Evolutionary conservation across 2,888 invertebrate species (phyloP).

Genomic region (Chorisops tibialis): DNA sequence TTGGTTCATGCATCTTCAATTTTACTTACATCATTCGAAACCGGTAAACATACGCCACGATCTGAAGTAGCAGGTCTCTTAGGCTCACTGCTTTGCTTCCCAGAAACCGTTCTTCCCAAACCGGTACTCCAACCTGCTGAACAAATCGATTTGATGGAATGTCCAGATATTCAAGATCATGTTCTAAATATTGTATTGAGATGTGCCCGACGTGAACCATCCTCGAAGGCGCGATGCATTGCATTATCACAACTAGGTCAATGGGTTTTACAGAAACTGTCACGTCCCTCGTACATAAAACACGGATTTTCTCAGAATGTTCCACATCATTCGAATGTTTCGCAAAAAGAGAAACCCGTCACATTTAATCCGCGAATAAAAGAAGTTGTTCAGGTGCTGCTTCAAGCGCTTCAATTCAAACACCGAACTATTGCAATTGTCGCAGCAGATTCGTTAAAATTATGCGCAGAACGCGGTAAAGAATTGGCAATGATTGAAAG

Average conservation of each 20-base stretch:
- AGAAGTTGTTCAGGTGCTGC: constrained; percentile 49
- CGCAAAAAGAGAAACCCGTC: constrained; percentile 24
- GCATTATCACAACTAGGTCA: constrained; percentile 81
- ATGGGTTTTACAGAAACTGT: constrained; percentile 48
- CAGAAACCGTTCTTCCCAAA: constrained; percentile 60
- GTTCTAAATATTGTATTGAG: constrained; percentile 82
- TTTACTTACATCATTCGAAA: constrained; percentile 77
- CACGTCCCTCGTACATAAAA: constrained; percentile 38
- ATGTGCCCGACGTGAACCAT: constrained; percentile 84
- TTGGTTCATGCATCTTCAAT: constrained; percentile 87
- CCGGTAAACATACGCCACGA: constrained; percentile 71
- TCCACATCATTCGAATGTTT: constrained; percentile 38
- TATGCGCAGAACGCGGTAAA: constrained; percentile 48
- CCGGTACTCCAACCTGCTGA: constrained; percentile 58
- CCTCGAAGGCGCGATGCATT: constrained; percentile 82
- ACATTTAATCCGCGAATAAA: constrained; percentile 44
- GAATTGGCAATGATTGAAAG: constrained; percentile 47
- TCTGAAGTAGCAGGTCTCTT: constrained; percentile 88
- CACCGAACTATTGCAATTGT: constrained; percentile 50
- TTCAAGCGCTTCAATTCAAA: constrained; percentile 51
- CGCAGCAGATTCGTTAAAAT: constrained; percentile 48
- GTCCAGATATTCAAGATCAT: constrained; percentile 62
- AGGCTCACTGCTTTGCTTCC: constrained; percentile 80
- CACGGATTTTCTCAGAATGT: constrained; percentile 42
- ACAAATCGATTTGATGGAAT: constrained; percentile 50